A percentile compares a stretch with the other conserved stretches of the same genome.
Conservation (phyloP, 2,888 invertebrate genomes). For the Mythimna albipuncta region DNA sequence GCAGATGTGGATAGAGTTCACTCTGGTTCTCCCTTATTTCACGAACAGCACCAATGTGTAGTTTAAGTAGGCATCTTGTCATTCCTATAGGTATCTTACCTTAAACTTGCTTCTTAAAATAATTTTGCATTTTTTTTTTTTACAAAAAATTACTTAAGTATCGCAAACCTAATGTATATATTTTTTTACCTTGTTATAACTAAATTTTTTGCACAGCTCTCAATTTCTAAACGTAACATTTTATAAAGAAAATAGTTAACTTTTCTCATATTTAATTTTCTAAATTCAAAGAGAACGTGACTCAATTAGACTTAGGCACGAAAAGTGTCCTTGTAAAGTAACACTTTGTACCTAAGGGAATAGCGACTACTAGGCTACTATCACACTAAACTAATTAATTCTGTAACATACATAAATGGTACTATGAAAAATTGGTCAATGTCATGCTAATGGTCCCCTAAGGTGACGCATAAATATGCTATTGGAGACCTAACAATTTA, state of each 20-base stretch:
- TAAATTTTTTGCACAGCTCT: neutral
- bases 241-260: neutral
- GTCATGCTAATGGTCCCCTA: conserved; percentile 32
- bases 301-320: conserved; percentile 33
- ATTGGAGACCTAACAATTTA: conserved; percentile 9
- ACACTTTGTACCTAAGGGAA: conserved; percentile 49
- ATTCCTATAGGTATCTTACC: too few relatives aligned
- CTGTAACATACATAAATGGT: conserved; percentile 23
- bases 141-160: too few relatives aligned
- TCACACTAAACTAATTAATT: conserved; percentile 48
- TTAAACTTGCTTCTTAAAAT: too few relatives aligned
- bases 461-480: conserved; percentile 26
- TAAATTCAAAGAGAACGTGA: conserved; percentile 28
- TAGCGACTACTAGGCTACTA: conserved; percentile 30
- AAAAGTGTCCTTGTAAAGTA: conserved; percentile 52
- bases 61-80: too few relatives aligned
- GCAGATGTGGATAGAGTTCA: too few relatives aligned
- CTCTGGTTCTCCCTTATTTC: too few relatives aligned
- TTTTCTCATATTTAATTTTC: conserved; percentile 4
- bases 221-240: neutral
- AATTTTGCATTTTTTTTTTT: too few relatives aligned
- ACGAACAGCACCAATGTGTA: too few relatives aligned
- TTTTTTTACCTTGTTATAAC: too few relatives aligned
- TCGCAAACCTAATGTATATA: too few relatives aligned
- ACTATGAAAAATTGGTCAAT: conserved; percentile 29